phyloP scores from a whole-genome alignment of 2,888 invertebrate genomes.

The Hirtodrosophila trivittata region DNA sequence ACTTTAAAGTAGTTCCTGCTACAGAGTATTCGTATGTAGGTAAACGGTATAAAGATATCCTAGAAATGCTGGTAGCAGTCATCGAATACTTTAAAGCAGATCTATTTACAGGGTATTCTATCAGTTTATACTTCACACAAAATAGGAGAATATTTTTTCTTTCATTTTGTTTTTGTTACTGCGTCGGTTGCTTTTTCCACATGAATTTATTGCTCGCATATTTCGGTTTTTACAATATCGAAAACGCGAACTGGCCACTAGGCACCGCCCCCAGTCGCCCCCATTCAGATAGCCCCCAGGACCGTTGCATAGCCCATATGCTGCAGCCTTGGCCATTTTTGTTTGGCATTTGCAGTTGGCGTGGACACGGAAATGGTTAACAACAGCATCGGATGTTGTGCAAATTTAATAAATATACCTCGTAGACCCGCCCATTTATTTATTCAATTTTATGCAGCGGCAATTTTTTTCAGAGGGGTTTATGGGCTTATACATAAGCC shows the following conservation, averaged over 20 bases:
- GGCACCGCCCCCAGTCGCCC: not conserved
- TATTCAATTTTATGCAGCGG: conserved; percentile 54
- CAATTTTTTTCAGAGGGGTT: conserved; percentile 14
- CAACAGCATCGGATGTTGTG: conserved; percentile 74
- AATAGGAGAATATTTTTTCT: not conserved
- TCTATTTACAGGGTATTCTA: not conserved
- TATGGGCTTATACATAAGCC: conserved; percentile 7
- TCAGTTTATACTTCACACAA: not conserved
- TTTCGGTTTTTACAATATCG: conserved; percentile 59
- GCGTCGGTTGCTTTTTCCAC: conserved; percentile 55
- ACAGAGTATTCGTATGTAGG: no score
- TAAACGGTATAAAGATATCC: no score
- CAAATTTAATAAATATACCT: conserved; percentile 73
- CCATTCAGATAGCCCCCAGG: not conserved
- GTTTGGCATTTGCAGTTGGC: conserved; percentile 39
- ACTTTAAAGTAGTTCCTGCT: no score
- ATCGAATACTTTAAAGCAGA: no score
- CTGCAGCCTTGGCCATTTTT: conserved; percentile 28
- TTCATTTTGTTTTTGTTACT: conserved; percentile 41
- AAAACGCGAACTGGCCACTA: conserved; percentile 27
- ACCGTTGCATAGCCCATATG: conserved; percentile 16
- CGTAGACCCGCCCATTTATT: conserved; percentile 44
- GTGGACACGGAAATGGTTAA: conserved; percentile 70
- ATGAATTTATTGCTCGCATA: conserved; percentile 70
- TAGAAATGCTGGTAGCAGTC: no score